Evolutionary conservation across 2,888 invertebrate species (phyloP).

Genomic region (Reticulitermes lucifugus): DNA sequence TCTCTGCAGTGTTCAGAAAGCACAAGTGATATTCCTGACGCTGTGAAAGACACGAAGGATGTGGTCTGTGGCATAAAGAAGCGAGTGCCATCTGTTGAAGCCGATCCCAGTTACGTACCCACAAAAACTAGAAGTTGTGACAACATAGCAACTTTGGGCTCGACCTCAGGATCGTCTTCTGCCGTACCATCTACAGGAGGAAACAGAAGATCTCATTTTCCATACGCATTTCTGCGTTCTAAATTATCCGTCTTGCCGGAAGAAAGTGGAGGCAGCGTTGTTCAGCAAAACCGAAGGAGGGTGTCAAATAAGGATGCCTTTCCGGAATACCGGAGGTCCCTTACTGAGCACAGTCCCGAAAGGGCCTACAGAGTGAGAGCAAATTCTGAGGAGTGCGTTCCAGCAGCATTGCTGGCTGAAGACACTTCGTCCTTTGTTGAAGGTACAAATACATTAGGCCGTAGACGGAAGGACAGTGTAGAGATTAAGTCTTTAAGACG

Average conservation of each 20-base stretch:
- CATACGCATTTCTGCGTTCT: slow-evolving; percentile 82
- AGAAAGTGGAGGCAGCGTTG: slow-evolving; percentile 69
- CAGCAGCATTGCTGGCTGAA: slow-evolving; percentile 55
- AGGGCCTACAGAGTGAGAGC: slow-evolving; percentile 65
- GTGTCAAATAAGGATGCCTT: slow-evolving; percentile 67
- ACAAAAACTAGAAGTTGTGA: slow-evolving; percentile 79
- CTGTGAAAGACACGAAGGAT: not conserved
- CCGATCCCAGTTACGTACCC: slow-evolving; percentile 66
- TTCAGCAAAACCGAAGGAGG: slow-evolving; percentile 60
- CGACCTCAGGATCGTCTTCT: slow-evolving; percentile 61
- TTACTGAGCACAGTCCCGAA: slow-evolving; percentile 38
- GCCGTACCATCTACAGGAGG: slow-evolving; percentile 60
- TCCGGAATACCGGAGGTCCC: slow-evolving; percentile 64
- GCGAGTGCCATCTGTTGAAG: slow-evolving; percentile 26
- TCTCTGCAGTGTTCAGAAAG: slow-evolving; percentile 37
- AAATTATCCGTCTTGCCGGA: slow-evolving; percentile 82
- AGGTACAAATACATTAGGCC: slow-evolving; percentile 61
- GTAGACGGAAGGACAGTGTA: slow-evolving; percentile 54
- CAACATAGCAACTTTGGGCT: slow-evolving; percentile 74
- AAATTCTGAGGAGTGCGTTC: slow-evolving; percentile 72
- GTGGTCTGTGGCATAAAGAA: not conserved
- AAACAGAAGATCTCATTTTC: slow-evolving; percentile 75
- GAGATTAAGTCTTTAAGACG: slow-evolving; percentile 34
- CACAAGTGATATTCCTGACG: slow-evolving; percentile 15
- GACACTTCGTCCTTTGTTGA: slow-evolving; percentile 57